Base-by-base conservation (phyloP, 1,140 invertebrate genomes). In the Saccostrea cuccullata region DNA sequence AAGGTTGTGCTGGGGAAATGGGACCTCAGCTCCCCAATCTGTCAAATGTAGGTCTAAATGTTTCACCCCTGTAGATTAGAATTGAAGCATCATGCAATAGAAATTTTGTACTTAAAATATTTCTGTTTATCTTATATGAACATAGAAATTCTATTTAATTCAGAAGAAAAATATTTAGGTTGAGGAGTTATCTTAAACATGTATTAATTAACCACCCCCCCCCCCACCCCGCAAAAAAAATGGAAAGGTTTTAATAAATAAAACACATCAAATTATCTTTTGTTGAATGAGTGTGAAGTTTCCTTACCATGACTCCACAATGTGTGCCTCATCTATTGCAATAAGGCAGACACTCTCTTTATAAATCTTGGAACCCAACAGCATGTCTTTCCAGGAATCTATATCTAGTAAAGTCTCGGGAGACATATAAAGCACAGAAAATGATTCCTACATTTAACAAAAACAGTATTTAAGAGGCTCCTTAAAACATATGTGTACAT, bases 61-160 rank as follows among this genome's bases (percentile, higher is more conserved):
- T 83, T 82, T 87, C 86, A n/a, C 86, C 86, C 86, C 86, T 87
- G 30, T 86, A 60, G 20, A 60, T 60, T 60, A 60, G 58, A 60
- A 11, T 77, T 77, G 23, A 30, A 77, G 23, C 12, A 23, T 30
- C 36, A 30, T 77, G n/a, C 70, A 77, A 0, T 77, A 77, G n/a
- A 2, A 23, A 77, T 77, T 23, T n/a, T 36, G 0, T 15, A 15
- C 11, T 77, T 13, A 77, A 77, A 40, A 6, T 26, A 26, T 77
- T 17, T 77, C 23, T 0, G 15, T 26, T 26, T 15, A 77, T 77
- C 73, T 23, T 77, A 8, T 40, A 8, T 30, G 73, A 15, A 77
- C 13, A 30, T 15, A 30, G 36, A 6, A 77, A n/a, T 30, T 30
- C 3, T 13, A 40, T 8, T 77, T 30, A 3, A 30, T 40, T 30